Evolutionary conservation across 1,140 invertebrate species (phyloP).

Genomic region (Adelges cooleyi): DNA sequence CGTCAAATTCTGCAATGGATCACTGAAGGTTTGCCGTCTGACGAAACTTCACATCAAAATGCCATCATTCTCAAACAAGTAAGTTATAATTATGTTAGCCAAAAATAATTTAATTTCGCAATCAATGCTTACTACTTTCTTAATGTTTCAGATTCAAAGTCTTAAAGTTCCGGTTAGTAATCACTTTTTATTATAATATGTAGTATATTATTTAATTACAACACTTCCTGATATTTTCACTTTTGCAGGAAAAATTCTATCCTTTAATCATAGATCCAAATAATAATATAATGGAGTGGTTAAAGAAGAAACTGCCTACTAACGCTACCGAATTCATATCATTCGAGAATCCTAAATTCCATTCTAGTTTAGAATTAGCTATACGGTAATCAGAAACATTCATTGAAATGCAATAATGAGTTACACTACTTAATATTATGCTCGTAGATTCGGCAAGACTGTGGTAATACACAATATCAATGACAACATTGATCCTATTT

Average conservation of each 20-base stretch:
- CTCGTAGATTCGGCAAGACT: slow-evolving; percentile 77
- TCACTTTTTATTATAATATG: no score
- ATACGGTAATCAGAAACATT: no score
- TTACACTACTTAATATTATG: no score
- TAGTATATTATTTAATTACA: no score
- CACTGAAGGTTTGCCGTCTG: slow-evolving; percentile 67
- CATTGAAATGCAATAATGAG: no score
- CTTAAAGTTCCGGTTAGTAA: no score
- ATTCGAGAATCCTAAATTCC: slow-evolving; percentile 66
- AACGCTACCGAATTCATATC: slow-evolving; percentile 59
- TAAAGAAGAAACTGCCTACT: slow-evolving; percentile 57
- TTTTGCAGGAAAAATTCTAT: slow-evolving; percentile 42
- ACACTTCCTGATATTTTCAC: no score
- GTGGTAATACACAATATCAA: slow-evolving; percentile 75
- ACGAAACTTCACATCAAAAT: slow-evolving; percentile 70
- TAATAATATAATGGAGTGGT: slow-evolving; percentile 69
- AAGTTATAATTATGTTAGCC: slow-evolving; percentile 16
- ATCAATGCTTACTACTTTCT: no score
- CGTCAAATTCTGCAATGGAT: slow-evolving; percentile 77
- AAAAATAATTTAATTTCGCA: no score
- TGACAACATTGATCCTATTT: slow-evolving; percentile 47
- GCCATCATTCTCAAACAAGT: slow-evolving; percentile 67
- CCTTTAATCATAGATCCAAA: slow-evolving; percentile 85
- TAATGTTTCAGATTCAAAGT: no score
- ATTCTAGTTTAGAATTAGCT: slow-evolving; percentile 73